A percentile compares a stretch with the other conserved stretches of the same genome.
These are phyloP conservation scores for Parapristionchus giblindavisi DNA, from an alignment of 2,888 invertebrate genomes.

Conservation along the genomic window DNA sequence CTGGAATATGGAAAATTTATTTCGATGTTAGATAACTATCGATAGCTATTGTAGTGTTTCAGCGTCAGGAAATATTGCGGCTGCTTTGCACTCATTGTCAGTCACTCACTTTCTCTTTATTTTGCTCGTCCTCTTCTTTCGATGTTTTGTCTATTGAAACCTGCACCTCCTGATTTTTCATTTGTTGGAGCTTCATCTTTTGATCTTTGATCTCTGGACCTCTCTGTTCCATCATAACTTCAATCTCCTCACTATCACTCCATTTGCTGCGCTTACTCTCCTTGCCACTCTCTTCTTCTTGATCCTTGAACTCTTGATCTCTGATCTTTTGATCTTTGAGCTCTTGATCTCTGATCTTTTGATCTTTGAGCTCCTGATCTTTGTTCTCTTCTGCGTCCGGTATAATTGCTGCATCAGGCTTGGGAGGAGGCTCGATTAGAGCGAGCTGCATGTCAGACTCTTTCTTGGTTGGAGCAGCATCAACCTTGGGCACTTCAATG, in stretches of 20 bases:
- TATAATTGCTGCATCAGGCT: conserved; percentile 10
- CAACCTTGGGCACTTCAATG: no score
- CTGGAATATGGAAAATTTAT: neutral
- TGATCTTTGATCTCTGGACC: no score
- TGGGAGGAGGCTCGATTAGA: neutral
- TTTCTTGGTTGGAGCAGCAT: conserved; percentile 7
- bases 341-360: neutral
- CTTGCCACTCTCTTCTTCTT: neutral
- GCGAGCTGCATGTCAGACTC: neutral
- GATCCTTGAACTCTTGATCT: neutral
- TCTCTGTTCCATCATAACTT: no score
- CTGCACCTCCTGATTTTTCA: no score
- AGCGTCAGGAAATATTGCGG: neutral
- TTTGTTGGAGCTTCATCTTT: no score
- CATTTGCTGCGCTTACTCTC: neutral
- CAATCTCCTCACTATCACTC: no score
- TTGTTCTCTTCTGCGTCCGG: neutral
- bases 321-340: neutral
- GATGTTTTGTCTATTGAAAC: no score
- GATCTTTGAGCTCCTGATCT: neutral
- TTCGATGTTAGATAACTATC: neutral
- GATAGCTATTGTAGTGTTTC: neutral
- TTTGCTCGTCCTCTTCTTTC: no score
- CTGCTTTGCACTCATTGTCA: neutral
- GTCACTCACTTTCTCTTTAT: neutral